Percentiles rank a stretch among this genome's conserved stretches.
These are phyloP conservation scores for Callopanchax toddi DNA, from an alignment of 2,113 vertebrate genomes.

Conservation along the genomic window DNA sequence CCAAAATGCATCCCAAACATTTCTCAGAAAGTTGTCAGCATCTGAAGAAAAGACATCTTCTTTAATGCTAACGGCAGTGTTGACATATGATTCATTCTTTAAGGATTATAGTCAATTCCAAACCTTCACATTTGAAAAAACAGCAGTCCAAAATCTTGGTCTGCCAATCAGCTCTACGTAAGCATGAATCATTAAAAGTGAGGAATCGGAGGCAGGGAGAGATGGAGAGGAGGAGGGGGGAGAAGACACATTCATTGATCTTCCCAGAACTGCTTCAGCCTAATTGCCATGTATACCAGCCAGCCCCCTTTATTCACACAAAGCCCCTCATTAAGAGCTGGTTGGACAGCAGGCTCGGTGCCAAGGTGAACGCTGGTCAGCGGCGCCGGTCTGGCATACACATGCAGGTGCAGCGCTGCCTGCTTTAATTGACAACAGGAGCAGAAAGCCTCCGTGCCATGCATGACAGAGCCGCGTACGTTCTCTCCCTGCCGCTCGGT, in stretches of 20 bases:
- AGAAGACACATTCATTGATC: constrained; percentile 40
- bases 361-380: constrained; percentile 61
- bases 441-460: constrained; percentile 53
- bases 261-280: constrained; percentile 47
- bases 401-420: constrained; percentile 66
- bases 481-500: constrained; percentile 1
- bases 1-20: too few relatives aligned
- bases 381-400: constrained; percentile 53
- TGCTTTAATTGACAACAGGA: constrained; percentile 71
- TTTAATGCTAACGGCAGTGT: too few relatives aligned
- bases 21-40: too few relatives aligned
- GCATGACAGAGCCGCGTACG: constrained; percentile 43
- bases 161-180: constrained; percentile 50
- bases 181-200: constrained; percentile 21
- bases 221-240: neutral
- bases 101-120: too few relatives aligned
- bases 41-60: too few relatives aligned
- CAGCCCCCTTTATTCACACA: constrained; percentile 67
- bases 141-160: constrained; percentile 30
- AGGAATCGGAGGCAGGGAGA: constrained; percentile 5
- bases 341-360: constrained; percentile 55
- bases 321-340: constrained; percentile 76
- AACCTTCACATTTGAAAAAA: constrained; percentile 13
- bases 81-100: constrained; percentile 36
- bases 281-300: constrained; percentile 68